Evolutionary conservation across 2,113 vertebrate genomes (phyloP).

Genomic region (Promerops cafer): DNA sequence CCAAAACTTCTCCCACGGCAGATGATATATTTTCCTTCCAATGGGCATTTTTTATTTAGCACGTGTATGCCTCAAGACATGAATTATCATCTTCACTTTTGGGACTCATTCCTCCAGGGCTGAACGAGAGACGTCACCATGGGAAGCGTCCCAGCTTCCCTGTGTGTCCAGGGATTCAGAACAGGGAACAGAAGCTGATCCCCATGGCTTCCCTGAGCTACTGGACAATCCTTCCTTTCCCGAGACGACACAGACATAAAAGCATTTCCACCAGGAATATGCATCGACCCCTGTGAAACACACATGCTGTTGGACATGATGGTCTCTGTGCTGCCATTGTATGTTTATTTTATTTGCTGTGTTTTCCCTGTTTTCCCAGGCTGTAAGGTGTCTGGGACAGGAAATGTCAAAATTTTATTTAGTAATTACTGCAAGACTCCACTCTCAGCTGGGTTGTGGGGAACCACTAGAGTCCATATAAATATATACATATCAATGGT

Average conservation of each 20-base stretch:
- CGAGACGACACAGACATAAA: not conserved
- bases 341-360: not conserved
- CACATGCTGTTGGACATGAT: not conserved
- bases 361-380: not conserved
- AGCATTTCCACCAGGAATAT: not conserved
- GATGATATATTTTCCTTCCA: not conserved
- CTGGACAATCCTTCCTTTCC: not conserved
- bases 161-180: not conserved
- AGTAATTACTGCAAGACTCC: not conserved
- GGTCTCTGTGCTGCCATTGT: not conserved
- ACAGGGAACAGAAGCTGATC: not conserved
- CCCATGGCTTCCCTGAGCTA: not conserved
- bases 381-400: not conserved
- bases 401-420: not conserved
- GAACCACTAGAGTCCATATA: not conserved
- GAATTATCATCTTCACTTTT: conserved; percentile 47
- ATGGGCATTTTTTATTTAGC: conserved; percentile 51
- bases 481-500: not conserved
- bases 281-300: not conserved
- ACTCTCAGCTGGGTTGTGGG: not conserved
- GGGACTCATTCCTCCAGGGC: conserved; percentile 63
- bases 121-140: conserved; percentile 65
- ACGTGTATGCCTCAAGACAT: conserved; percentile 21
- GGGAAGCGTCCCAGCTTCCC: conserved; percentile 62
- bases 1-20: conserved; percentile 13